Percentiles rank a stretch among this genome's conserved stretches.
Evolutionary conservation across 2,888 invertebrate species (phyloP).

Genomic region (Drosophila buzzatii): DNA sequence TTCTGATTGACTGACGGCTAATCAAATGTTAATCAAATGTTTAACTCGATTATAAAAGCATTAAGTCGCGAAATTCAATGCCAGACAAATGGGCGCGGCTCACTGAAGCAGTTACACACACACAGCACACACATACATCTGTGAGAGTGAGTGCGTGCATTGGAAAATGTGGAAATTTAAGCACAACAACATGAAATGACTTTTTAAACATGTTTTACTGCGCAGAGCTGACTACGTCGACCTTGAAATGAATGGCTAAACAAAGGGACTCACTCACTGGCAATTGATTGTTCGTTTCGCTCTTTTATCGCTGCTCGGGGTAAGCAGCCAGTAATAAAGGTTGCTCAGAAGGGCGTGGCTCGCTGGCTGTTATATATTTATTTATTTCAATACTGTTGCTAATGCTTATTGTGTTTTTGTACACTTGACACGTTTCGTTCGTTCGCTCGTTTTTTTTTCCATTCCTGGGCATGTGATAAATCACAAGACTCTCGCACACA

Average conservation of each 20-base stretch:
- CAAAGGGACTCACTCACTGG: constrained; percentile 16
- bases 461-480: constrained; percentile 71
- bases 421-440: constrained; percentile 75
- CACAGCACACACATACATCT: background rate
- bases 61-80: constrained; percentile 59
- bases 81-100: constrained; percentile 26
- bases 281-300: constrained; percentile 39
- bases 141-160: background rate
- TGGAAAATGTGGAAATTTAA: background rate
- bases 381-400: constrained; percentile 66
- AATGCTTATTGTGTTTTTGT: constrained; percentile 69
- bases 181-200: constrained; percentile 26
- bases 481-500: constrained; percentile 52
- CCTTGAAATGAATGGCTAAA: constrained; percentile 43
- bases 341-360: constrained; percentile 38
- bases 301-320: constrained; percentile 22
- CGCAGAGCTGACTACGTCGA: constrained; percentile 12
- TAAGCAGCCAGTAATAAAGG: constrained; percentile 22
- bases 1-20: constrained; percentile 56
- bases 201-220: constrained; percentile 45
- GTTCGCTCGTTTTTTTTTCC: constrained; percentile 47
- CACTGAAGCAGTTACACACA: background rate
- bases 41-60: constrained; percentile 77
- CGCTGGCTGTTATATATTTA: constrained; percentile 48
- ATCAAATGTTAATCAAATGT: constrained; percentile 61